Percentiles rank a stretch among this genome's conserved stretches.
Evolutionary conservation across 2,888 invertebrate species (phyloP).

Genomic region (Celastrina argiolus): DNA sequence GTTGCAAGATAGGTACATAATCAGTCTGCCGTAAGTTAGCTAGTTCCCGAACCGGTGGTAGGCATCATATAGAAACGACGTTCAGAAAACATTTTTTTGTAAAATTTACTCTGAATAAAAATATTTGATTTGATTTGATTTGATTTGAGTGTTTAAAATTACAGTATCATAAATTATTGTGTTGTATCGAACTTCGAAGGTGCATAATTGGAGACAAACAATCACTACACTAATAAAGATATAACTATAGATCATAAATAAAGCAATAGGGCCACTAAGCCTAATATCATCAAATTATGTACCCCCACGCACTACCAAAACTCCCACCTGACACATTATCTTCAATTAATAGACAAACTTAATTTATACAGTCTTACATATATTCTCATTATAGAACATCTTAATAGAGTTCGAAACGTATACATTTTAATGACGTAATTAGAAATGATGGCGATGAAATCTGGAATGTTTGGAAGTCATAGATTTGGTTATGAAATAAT

Average conservation of each 20-base stretch:
- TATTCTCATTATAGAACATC: constrained; percentile 14
- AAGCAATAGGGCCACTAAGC: not conserved
- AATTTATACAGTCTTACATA: constrained; percentile 14
- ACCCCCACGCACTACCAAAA: constrained; percentile 1
- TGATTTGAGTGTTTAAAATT: too few species aligned
- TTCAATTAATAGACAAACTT: constrained; percentile 18
- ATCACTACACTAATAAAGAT: constrained; percentile 2
- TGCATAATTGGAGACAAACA: not conserved
- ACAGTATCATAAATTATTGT: too few species aligned
- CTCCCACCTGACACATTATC: constrained; percentile 2
- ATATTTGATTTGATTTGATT: too few species aligned
- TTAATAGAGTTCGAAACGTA: not conserved
- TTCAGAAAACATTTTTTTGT: too few species aligned
- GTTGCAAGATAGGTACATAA: too few species aligned
- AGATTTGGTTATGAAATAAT: not conserved
- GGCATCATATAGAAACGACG: too few species aligned
- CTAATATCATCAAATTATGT: not conserved
- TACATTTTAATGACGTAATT: not conserved
- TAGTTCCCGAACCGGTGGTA: too few species aligned
- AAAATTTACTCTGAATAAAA: too few species aligned
- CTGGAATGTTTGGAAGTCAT: not conserved
- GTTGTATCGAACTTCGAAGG: too few species aligned
- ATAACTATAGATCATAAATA: not conserved
- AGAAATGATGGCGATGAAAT: not conserved
- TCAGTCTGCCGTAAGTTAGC: too few species aligned